Evolutionary conservation across 2,888 invertebrate genomes (phyloP).

Genomic region (Acleris cristana): DNA sequence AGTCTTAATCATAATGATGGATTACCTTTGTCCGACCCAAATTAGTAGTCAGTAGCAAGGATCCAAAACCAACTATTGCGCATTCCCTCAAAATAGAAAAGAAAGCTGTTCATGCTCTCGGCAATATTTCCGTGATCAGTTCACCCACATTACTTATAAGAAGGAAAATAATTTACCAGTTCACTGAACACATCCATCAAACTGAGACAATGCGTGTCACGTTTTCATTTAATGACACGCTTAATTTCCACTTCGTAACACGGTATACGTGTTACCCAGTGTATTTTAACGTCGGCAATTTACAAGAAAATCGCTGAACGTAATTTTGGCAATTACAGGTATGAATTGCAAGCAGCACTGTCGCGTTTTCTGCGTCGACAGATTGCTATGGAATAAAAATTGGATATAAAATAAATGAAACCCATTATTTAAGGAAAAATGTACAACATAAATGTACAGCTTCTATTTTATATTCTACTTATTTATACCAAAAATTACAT

Average conservation of each 20-base stretch:
- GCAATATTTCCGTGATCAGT: neutral
- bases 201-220: slow-evolving; percentile 27
- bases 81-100: no score
- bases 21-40: no score
- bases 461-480: no score
- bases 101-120: neutral
- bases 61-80: no score
- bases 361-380: neutral
- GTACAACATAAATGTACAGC: no score
- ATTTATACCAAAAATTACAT: no score
- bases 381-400: no score
- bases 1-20: no score
- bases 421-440: no score
- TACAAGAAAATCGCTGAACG: slow-evolving; percentile 28
- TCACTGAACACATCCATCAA: slow-evolving; percentile 15
- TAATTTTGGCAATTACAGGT: slow-evolving; percentile 33
- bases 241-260: slow-evolving; percentile 27
- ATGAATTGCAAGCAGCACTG: neutral
- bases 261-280: slow-evolving; percentile 11
- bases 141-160: neutral
- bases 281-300: slow-evolving; percentile 26
- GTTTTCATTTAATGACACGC: slow-evolving; percentile 31
- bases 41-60: no score
- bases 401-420: no score
- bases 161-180: slow-evolving; percentile 12